Conservation (phyloP, 2,797 vertebrate species). For the Manis javanica region DNA sequence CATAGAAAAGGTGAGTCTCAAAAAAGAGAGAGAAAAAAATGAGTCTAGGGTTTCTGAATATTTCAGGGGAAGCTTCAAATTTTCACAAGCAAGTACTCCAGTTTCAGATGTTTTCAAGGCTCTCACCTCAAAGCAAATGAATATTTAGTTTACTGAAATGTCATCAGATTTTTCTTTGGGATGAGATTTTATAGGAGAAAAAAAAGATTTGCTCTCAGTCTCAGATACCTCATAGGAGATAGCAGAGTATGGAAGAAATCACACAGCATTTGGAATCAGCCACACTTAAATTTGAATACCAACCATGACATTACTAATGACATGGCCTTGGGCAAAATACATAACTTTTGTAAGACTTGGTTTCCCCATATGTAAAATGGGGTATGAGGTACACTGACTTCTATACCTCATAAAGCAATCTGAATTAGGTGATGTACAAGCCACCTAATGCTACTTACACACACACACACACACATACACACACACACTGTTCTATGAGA, state of each 20-base stretch:
- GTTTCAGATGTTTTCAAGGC: slow-evolving; percentile 36
- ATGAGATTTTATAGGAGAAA: background rate
- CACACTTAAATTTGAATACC: background rate
- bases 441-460: no score
- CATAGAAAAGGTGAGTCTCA: background rate
- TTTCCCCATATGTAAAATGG: background rate
- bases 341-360: background rate
- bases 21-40: background rate
- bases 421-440: background rate
- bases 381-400: background rate
- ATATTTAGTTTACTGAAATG: background rate
- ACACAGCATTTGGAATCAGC: background rate
- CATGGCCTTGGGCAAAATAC: background rate
- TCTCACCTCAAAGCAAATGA: background rate
- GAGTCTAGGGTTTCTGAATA: slow-evolving; percentile 9
- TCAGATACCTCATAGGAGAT: background rate
- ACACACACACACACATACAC: no score
- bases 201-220: background rate
- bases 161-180: background rate
- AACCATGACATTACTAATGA: background rate
- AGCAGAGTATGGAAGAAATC: background rate
- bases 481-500: background rate
- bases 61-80: slow-evolving; percentile 7
- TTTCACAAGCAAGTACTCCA: slow-evolving; percentile 12
- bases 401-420: background rate